A percentile compares a stretch with the other conserved stretches of the same genome.
Conservation (phyloP, 2,797 vertebrate genomes). For the Gila robusta region DNA sequence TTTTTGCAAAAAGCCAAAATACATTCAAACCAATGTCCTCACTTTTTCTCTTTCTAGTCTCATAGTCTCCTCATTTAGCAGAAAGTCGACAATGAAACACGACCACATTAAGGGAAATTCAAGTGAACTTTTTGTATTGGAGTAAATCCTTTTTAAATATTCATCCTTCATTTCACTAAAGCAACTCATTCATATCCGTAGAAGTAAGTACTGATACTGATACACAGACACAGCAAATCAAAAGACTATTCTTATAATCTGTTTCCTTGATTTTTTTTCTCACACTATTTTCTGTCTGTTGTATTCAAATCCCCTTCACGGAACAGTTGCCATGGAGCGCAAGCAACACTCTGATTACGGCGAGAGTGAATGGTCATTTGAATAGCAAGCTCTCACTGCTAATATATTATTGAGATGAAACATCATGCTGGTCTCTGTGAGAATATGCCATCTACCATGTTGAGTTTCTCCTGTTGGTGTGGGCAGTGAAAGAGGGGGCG, state of each 20-base stretch:
- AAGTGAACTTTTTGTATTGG: background rate
- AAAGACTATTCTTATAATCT: background rate
- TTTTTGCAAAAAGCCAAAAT: background rate
- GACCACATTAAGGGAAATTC: background rate
- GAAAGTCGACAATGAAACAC: background rate
- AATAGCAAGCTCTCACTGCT: conserved; percentile 46
- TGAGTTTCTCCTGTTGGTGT: conserved; percentile 12
- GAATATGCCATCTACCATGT: conserved; percentile 31
- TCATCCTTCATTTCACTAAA: background rate
- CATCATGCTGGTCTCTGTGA: conserved; percentile 34
- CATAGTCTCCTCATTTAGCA: background rate
- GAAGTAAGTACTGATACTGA: background rate
- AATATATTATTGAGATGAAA: conserved; percentile 46
- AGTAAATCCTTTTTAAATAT: conserved; percentile 8
- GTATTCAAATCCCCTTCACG: conserved; percentile 39
- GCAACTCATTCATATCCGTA: background rate
- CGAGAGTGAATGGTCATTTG: conserved; percentile 36
- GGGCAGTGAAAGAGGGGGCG: conserved; percentile 21
- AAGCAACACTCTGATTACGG: conserved; percentile 37
- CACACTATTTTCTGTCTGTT: background rate
- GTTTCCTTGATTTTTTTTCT: background rate
- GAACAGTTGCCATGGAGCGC: conserved; percentile 21
- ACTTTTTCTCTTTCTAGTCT: too few species aligned
- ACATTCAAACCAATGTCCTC: background rate
- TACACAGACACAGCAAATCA: background rate